Percentiles rank a stretch among this genome's conserved stretches.
Evolutionary conservation across 2,888 invertebrate species (phyloP).

Genomic region (Buathra laborator): DNA sequence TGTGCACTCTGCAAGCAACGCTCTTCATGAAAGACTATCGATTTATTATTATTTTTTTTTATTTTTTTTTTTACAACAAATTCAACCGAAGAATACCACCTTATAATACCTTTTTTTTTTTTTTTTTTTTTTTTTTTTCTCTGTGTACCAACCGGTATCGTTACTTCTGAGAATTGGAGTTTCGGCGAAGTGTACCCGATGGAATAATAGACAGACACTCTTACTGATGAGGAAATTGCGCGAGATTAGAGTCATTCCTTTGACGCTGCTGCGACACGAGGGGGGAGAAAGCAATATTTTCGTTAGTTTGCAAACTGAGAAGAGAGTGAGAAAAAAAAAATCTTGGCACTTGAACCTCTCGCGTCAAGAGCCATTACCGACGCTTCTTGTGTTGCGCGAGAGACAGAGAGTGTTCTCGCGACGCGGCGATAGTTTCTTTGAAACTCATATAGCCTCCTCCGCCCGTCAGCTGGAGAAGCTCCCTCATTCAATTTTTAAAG

Average conservation of each 20-base stretch:
- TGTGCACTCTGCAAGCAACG: neutral
- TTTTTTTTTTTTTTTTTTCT: neutral
- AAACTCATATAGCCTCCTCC: constrained; percentile 64
- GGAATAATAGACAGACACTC: constrained; percentile 32
- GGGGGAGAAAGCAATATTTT: constrained; percentile 62
- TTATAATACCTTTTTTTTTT: constrained; percentile 30
- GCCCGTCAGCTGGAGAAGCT: constrained; percentile 58
- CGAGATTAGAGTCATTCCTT: constrained; percentile 64
- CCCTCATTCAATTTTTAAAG: constrained; percentile 64
- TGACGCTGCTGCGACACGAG: constrained; percentile 48
- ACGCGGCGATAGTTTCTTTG: constrained; percentile 68
- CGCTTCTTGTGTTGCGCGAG: constrained; percentile 61
- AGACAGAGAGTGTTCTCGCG: constrained; percentile 45
- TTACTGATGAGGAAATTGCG: constrained; percentile 60
- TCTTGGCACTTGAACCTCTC: constrained; percentile 65
- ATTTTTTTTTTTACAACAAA: constrained; percentile 8
- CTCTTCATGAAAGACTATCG: constrained; percentile 15
- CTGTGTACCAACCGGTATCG: constrained; percentile 7
- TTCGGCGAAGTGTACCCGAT: constrained; percentile 20
- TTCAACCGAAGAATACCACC: neutral
- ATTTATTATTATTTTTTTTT: constrained; percentile 14
- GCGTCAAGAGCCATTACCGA: constrained; percentile 68
- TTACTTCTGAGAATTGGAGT: constrained; percentile 17
- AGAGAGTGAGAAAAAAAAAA: constrained; percentile 26
- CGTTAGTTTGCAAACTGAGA: constrained; percentile 66